A percentile compares a stretch with the other conserved stretches of the same genome.
phyloP scores from a whole-genome alignment of 2,797 vertebrate species.

The Pyrocephalus nanus region DNA sequence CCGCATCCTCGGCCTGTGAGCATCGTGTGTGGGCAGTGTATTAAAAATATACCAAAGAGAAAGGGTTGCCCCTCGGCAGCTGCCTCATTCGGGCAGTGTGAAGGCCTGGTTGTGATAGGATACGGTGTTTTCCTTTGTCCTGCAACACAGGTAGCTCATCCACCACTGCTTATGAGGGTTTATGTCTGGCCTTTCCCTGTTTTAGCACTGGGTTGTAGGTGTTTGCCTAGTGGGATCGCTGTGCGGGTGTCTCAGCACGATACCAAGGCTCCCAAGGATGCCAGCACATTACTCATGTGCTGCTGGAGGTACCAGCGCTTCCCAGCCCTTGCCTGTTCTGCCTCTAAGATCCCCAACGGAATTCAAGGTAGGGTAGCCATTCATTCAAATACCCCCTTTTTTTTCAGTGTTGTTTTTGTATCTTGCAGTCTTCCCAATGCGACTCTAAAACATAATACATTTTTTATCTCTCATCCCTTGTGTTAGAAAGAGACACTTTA shows the following conservation, averaged over 20 bases:
- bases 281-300: accelerated
- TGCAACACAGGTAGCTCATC: not conserved
- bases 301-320: accelerated
- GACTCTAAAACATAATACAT: not conserved
- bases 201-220: not conserved
- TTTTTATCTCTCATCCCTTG: not conserved
- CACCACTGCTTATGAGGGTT: not conserved
- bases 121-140: constrained; percentile 2
- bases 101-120: not conserved
- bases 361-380: not conserved
- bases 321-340: not conserved
- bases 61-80: not conserved
- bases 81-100: not conserved
- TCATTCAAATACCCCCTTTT: not conserved
- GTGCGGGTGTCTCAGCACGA: accelerated
- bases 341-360: not conserved
- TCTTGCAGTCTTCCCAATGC: not conserved
- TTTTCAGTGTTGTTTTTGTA: not conserved
- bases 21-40: accelerated
- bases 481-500: not conserved
- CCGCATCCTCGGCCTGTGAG: no score
- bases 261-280: accelerated
- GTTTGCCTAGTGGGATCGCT: accelerated
- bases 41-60: not conserved
- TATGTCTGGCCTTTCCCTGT: not conserved